A percentile compares a stretch with the other conserved stretches of the same genome.
Evolutionary conservation across 2,888 invertebrate species (phyloP).

Genomic region (Pachycephus smyrnensis): DNA sequence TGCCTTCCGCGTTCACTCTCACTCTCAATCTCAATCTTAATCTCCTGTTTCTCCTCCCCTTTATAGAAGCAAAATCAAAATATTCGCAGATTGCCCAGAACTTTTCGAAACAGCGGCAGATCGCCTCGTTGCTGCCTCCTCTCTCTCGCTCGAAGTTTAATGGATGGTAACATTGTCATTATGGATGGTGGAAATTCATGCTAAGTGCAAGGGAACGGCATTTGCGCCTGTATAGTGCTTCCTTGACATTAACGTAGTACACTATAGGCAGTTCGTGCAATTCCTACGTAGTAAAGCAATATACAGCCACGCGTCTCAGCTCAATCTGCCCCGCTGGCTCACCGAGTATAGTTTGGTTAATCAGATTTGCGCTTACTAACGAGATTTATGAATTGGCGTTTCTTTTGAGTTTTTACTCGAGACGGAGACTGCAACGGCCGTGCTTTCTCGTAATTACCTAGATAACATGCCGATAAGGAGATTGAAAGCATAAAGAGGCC

Average conservation of each 20-base stretch:
- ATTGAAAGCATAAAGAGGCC: slow-evolving; percentile 16
- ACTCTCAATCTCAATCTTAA: slow-evolving; percentile 26
- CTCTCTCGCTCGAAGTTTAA: slow-evolving; percentile 12
- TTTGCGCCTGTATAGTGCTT: too few species aligned
- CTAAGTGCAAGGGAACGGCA: too few species aligned
- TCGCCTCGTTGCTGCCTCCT: slow-evolving; percentile 3
- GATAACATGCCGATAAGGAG: slow-evolving; percentile 9
- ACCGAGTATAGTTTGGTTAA: slow-evolving; percentile 31
- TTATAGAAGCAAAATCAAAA: too few species aligned
- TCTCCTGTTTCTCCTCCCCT: background rate
- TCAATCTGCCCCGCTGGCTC: background rate
- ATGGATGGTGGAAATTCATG: too few species aligned
- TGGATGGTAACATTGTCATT: too few species aligned
- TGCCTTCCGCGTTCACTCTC: slow-evolving; percentile 10
- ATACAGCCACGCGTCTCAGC: background rate
- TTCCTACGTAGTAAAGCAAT: too few species aligned
- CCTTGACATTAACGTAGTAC: too few species aligned
- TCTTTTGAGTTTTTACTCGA: background rate
- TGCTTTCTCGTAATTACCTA: background rate
- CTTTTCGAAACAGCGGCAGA: too few species aligned
- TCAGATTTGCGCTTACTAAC: slow-evolving; percentile 39
- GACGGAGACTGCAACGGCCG: background rate
- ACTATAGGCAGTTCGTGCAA: too few species aligned
- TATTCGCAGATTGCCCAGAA: too few species aligned
- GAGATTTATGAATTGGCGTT: slow-evolving; percentile 8